Conservation (phyloP, 2,888 invertebrate genomes). For the Ophraella communa region DNA sequence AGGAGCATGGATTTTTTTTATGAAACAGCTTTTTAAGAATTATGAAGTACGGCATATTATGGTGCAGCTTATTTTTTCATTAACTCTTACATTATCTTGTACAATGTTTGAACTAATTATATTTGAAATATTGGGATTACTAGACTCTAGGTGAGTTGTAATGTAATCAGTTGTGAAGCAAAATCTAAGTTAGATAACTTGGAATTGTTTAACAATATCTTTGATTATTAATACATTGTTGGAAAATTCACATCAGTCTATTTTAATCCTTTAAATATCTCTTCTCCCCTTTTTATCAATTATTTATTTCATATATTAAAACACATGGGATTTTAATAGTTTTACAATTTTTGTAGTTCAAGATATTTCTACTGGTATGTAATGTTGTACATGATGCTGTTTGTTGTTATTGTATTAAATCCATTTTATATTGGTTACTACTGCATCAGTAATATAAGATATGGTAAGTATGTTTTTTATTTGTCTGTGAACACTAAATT, state of each 20-base stretch:
- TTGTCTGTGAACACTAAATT: too few relatives aligned
- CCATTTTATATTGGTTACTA: constrained; percentile 97
- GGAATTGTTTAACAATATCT: background rate
- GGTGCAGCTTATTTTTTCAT: constrained; percentile 94
- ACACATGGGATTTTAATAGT: background rate
- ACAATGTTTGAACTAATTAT: constrained; percentile 99
- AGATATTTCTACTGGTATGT: constrained; percentile 95
- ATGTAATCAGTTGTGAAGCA: too few relatives aligned
- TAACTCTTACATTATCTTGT: constrained; percentile 94
- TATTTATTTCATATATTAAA: too few relatives aligned
- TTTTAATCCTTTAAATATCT: too few relatives aligned
- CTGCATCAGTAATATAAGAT: constrained; percentile 86
- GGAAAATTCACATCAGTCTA: too few relatives aligned
- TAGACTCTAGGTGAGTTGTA: constrained; percentile 80
- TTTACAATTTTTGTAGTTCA: constrained; percentile 66
- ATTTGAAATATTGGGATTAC: constrained; percentile 95
- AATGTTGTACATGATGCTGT: constrained; percentile 86
- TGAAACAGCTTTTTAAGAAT: constrained; percentile 94
- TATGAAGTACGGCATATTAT: constrained; percentile 96
- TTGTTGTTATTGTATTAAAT: constrained; percentile 94
- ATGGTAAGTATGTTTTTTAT: too few relatives aligned
- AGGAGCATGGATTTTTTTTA: constrained; percentile 98
- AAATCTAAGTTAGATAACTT: background rate
- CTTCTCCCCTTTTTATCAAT: too few relatives aligned
- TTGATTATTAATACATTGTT: too few relatives aligned